phyloP scores from a whole-genome alignment of 2,888 invertebrate species.

The Hydroisotoma schaefferi region DNA sequence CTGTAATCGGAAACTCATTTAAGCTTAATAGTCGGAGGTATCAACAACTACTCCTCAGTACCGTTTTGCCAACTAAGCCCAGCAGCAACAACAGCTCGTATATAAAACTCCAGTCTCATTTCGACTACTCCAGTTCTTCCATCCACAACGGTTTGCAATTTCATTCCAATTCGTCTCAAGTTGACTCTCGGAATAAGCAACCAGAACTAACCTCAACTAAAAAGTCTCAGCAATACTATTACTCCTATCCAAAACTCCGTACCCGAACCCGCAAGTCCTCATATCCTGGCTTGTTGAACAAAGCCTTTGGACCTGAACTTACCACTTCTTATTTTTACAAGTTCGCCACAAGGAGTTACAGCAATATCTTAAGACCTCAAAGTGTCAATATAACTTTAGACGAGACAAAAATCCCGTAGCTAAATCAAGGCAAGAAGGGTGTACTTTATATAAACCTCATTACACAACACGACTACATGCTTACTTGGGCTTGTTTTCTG shows the following conservation, averaged over 20 bases:
- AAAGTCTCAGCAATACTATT: constrained; percentile 1
- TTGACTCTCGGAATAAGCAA: background rate
- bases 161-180: no score
- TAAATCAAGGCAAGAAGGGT: no score
- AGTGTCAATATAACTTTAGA: constrained; percentile 27
- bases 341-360: constrained; percentile 30
- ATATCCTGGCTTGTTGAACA: background rate
- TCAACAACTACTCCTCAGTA: background rate
- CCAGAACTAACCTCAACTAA: background rate
- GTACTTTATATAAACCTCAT: no score
- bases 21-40: background rate
- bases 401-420: no score
- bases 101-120: background rate
- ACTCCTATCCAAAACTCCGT: background rate
- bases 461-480: background rate
- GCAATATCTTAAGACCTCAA: constrained; percentile 31
- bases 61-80: background rate
- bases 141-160: no score
- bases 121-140: background rate
- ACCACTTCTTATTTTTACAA: constrained; percentile 37
- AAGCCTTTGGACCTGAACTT: constrained; percentile 34
- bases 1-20: constrained; percentile 1
- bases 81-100: background rate
- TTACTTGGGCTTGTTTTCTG: background rate
- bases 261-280: background rate